Conservation (phyloP, 2,888 invertebrate species). For the Rhorus exstirpatorius region DNA sequence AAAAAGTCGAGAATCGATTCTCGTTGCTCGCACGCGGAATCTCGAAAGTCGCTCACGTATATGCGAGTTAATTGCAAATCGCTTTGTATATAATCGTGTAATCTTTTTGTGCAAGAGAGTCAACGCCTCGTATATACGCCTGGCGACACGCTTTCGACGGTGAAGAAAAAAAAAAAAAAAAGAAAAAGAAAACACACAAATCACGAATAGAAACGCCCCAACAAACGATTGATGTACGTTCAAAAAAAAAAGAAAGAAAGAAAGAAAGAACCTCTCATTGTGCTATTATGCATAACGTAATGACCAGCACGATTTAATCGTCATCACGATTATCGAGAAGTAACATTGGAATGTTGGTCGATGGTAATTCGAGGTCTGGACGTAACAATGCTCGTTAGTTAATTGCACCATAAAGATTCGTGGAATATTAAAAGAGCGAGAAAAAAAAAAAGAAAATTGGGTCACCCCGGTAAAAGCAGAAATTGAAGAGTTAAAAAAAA, state of each 20-base stretch:
- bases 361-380: slow-evolving; percentile 10
- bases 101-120: not conserved
- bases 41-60: slow-evolving; percentile 38
- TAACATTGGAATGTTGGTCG: not conserved
- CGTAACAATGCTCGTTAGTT: slow-evolving; percentile 19
- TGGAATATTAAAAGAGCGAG: slow-evolving; percentile 1
- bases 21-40: slow-evolving; percentile 30
- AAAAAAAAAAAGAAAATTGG: not conserved
- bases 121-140: slow-evolving; percentile 31
- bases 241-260: not conserved
- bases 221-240: not conserved
- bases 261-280: slow-evolving; percentile 10
- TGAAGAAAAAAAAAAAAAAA: not conserved
- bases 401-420: slow-evolving; percentile 11
- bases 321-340: slow-evolving; percentile 12
- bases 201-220: slow-evolving; percentile 1
- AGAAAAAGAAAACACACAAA: not conserved
- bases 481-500: too few species aligned
- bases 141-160: not conserved
- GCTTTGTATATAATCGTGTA: slow-evolving; percentile 5
- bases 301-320: slow-evolving; percentile 16
- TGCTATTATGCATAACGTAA: slow-evolving; percentile 36
- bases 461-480: too few species aligned
- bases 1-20: slow-evolving; percentile 7
- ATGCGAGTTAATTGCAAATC: slow-evolving; percentile 39